phyloP scores from a whole-genome alignment of 2,113 vertebrate genomes.

The Helogale parvula region DNA sequence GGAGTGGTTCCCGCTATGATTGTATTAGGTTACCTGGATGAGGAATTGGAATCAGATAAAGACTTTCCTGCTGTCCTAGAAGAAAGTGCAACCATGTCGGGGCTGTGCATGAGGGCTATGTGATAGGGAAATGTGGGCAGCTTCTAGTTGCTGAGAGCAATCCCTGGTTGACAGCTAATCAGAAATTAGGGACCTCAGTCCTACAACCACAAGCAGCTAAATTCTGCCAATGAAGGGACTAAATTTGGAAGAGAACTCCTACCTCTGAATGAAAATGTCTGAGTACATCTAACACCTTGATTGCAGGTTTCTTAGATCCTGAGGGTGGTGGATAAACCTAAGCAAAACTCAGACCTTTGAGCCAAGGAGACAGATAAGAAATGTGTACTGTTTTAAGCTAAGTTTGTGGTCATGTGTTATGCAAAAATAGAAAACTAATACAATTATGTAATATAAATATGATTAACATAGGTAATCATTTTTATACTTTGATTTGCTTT shows the following conservation, averaged over 20 bases:
- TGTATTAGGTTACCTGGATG: neutral
- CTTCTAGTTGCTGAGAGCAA: neutral
- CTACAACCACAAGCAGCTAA: neutral
- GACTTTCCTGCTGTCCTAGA: neutral
- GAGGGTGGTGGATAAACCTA: neutral
- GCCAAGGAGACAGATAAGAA: neutral
- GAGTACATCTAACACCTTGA: neutral
- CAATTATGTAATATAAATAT: neutral
- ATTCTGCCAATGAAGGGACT: neutral
- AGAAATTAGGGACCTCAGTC: neutral
- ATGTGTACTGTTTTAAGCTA: neutral
- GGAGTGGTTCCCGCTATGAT: neutral
- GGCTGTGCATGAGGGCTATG: accelerated
- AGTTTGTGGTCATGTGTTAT: neutral
- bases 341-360: neutral
- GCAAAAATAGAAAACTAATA: neutral
- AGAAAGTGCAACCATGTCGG: neutral
- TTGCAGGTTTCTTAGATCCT: neutral
- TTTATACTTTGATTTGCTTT: neutral
- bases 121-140: neutral
- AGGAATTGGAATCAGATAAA: neutral
- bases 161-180: neutral
- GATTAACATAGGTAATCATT: neutral
- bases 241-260: neutral
- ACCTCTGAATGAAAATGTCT: neutral